These are phyloP conservation scores for Bombus confusus DNA, from an alignment of 1,140 invertebrate species.

Conservation along the genomic window DNA sequence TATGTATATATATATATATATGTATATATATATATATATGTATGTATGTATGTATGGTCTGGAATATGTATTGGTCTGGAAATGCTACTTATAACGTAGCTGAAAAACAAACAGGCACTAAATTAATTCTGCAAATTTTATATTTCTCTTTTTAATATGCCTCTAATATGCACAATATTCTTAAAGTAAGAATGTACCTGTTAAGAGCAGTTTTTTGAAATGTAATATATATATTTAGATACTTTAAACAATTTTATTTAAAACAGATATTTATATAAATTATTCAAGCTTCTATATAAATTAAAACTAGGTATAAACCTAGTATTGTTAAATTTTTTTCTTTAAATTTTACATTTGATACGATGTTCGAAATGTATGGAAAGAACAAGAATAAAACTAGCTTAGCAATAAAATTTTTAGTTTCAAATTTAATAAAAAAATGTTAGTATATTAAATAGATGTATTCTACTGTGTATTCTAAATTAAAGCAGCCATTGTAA, in stretches of 20 bases:
- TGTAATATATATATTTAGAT: slow-evolving; percentile 28
- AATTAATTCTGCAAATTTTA: slow-evolving; percentile 36
- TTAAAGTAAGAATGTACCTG: slow-evolving; percentile 51
- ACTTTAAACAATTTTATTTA: slow-evolving; percentile 32
- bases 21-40: too few relatives aligned
- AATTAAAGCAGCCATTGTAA: background rate
- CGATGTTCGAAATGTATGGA: background rate
- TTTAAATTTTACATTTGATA: background rate
- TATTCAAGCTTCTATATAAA: slow-evolving; percentile 51
- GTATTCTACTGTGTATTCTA: background rate
- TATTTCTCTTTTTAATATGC: slow-evolving; percentile 37
- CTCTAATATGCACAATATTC: slow-evolving; percentile 45
- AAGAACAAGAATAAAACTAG: background rate
- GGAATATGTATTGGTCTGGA: slow-evolving; percentile 11
- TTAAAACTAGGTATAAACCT: slow-evolving; percentile 14
- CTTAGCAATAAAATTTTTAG: background rate
- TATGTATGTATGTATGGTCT: too few relatives aligned
- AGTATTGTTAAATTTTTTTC: slow-evolving; percentile 14
- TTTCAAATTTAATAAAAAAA: slow-evolving; percentile 6
- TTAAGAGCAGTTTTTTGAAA: slow-evolving; percentile 34
- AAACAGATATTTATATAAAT: slow-evolving; percentile 39
- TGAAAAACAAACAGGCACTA: slow-evolving; percentile 14
- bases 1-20: too few relatives aligned
- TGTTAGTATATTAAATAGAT: background rate
- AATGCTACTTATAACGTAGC: slow-evolving; percentile 31